Evolutionary conservation across 2,888 invertebrate genomes (phyloP), one percentile per base, ranked within the genome.

Genomic region (Theretra japonica): DNA sequence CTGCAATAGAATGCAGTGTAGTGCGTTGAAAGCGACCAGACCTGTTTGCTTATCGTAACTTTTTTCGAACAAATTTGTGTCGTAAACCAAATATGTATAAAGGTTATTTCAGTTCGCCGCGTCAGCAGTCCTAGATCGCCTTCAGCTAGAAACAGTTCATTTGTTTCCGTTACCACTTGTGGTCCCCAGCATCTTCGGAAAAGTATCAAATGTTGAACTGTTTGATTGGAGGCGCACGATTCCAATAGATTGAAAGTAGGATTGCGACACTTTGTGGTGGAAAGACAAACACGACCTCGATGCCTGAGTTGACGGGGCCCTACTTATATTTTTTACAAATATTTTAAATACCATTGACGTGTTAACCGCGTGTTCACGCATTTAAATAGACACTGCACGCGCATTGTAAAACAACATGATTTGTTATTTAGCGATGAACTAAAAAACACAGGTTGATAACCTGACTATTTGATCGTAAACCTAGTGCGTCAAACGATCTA

Each of bases 151-250:
- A 87, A 89, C 88, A 90, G 91, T 90, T 92, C 89, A 92, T 92
- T 92, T 92, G 88, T 92, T 92, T 92, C 91, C 91, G 90, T 92
- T 91, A 90, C 84, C 89, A 90, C 89, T 90, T 89, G 88, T 88
- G 85, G 85, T 85, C 85, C 82, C 83, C 80, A 83, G 84, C 84
- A 85, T 89, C 89, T 90, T 87, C 86, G 86, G 82, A 80, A 85
- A 88, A 89, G 88, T 92, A 91, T 92, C 88, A 87, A 83, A 88
- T 90, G 90, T 89, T 88, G 83, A 85, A 79, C 79, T 81, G 80
- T 83, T 82, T 91, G 89, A 93, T 93, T 92, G 85, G 90, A 88
- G 83, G 83, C 81, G 83, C 92, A 91, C 92, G 92, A 90, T 82
- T 87, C 68, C 65, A 76, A 76, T 79, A 75, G 77, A 79, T 78